Evolutionary conservation across 1,140 invertebrate species (phyloP), one percentile per base, ranked within the genome.

Genomic region (Mycetomoellerius zeteki): DNA sequence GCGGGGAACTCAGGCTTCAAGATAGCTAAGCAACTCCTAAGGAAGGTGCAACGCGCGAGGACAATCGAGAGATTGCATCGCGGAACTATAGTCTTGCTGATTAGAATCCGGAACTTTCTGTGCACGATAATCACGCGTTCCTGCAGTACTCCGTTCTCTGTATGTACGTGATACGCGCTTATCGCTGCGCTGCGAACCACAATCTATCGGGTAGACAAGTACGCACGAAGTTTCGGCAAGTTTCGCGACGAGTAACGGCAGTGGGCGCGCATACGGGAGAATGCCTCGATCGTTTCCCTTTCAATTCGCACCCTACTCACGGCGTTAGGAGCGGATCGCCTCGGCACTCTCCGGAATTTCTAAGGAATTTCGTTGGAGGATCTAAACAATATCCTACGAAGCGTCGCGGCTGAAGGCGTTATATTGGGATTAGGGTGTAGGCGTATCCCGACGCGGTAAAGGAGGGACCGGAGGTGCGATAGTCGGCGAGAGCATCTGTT

Each of bases 401-500:
- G 89, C 71, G 24, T 88, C 90, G 72, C 43, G 65, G 78, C 73
- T 84, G 84, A 80, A 90, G 72, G 90, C 87, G 87, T 78, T 91
- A 87, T 90, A 89, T 81, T 85, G 82, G 88, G 87, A 90, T 90
- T 88, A 88, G 85, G 88, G 85, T 84, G 90, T 90, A 82, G 80
- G 89, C 86, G 89, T 86, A 76, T 60, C 62, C 27, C 47, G 76
- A 81, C 71, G 37, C 37, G 87, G 60, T 58, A 77, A 86, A 71
- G 76, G 77, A 86, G 78, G 72, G n/a, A 65, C 64, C 50, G 77
- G 64, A 54, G 72, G 89, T 65, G 85, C 82, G 86, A 91, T 88
- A 90, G 87, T 56, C 47, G 67, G 62, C 37, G 84, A 90, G 87
- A 94, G 93, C 94, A 95, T 94, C 94, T 95, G 94, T 95, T 95